Evolutionary conservation across 2,797 vertebrate species (phyloP), one percentile per base, ranked within the genome.

Genomic region (Fratercula arctica): DNA sequence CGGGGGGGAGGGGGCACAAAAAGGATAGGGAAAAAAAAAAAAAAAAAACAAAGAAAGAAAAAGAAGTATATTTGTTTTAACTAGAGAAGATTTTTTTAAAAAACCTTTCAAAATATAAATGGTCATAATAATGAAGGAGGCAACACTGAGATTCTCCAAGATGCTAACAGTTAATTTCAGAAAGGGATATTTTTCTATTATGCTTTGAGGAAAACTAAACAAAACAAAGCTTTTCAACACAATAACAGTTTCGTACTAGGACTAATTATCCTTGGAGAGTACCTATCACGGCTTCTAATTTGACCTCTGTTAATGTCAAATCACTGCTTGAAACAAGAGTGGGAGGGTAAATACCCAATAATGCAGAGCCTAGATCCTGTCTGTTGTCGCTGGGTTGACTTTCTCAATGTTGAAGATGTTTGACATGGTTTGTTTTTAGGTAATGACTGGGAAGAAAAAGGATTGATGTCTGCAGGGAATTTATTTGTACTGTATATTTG

Each of bases 1-100:
- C 17, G 3, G 11, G 16, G 16, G 59, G 1, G 2, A 5, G 12
- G 6, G 1, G 20, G 1, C 3, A 35, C 3, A 5, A 6, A 2
- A 12, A 29, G 46, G 29, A 6, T 13, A 9, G 16, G 16, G 39
- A 25, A 16, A 28, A 72, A 68, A 66, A 10, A 1, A 59, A 73
- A 12, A 25, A 16, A 28, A 72, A 68, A 66, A 8, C 1, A 59
- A 73, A 12, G 4, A 25, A 82, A 57, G 0, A 50, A 28, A 25
- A 82, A 57, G 0, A 50, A 28, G 26, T 85, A 1, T 17, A 59
- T 48, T 72, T 78, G 13, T 33, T 75, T 57, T 82, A 89, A 61
- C 15, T 31, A 69, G 18, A 69, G 13, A 64, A 24, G 6, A 15
- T 21, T 11, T 74, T 89, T 89, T 80, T 93, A 43, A 0, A 37